Evolutionary conservation across 2,113 vertebrate genomes (phyloP), one percentile per base, ranked within the genome.

Genomic region (Plecotus auritus): DNA sequence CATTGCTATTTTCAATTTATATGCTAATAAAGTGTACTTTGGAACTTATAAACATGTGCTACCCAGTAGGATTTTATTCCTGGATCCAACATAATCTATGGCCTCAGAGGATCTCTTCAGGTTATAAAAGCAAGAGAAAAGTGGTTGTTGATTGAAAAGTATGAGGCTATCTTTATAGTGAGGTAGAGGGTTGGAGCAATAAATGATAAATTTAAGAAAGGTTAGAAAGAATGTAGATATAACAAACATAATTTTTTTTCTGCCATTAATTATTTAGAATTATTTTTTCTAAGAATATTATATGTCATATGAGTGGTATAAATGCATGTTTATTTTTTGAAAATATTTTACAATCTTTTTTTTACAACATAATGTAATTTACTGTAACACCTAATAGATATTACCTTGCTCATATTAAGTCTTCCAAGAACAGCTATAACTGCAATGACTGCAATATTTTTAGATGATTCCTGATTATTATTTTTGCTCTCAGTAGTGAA

Each of bases 11-110:
- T 97, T 95, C 97, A 97, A 97, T 97, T 97, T 97, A 97, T 97
- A 97, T 97, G 96, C 96, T 97, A 97, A 97, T 97, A 97, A 97
- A 97, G 91, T 97, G 8, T 96, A 95, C 96, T 97, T 97, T 97
- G 94, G 82, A 97, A 97, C 73, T 97, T 97, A 97, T 76, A 97
- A 97, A 96, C 94, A 96, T 94, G 94, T 28, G 40, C 93, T 95
- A 69, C 94, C 97, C 88, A 83, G 77, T 97, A 96, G 96, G 96
- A 96, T 95, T 95, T 97, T 97, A 95, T 94, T 96, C 85, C 82
- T 96, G 88, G 73, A 97, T 96, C 78, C 90, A 95, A 91, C 90
- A 80, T 97, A 97, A 97, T 97, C 96, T 97, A 74, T 92, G 94
- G 95, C 42, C 92, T 96, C 93, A 28, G 23, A 95, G 88, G 96